A percentile compares a stretch with the other conserved stretches of the same genome.
Conservation (phyloP, 2,888 invertebrate genomes). For the Argyra leucocephala region DNA sequence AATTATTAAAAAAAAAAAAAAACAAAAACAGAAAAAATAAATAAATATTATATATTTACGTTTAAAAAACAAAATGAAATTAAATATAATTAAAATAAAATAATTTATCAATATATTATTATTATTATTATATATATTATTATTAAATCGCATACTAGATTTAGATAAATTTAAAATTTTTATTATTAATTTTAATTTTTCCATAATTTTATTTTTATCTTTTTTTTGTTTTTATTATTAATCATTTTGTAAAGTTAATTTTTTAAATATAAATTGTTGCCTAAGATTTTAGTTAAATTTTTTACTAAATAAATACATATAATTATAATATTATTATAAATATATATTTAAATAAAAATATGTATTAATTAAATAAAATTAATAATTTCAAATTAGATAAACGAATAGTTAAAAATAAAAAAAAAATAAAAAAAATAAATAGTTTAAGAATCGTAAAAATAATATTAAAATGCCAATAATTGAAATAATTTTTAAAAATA, state of each 20-base stretch:
- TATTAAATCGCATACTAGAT: not conserved
- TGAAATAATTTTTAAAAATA: not conserved
- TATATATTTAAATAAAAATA: too few species aligned
- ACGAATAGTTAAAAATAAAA: not conserved
- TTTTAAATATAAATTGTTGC: not conserved
- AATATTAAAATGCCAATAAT: too few species aligned
- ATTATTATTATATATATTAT: not conserved
- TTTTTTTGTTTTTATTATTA: not conserved
- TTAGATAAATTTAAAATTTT: not conserved
- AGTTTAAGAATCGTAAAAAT: too few species aligned
- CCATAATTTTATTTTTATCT: not conserved
- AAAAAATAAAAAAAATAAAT: not conserved
- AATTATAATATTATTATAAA: too few species aligned
- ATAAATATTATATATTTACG: too few species aligned
- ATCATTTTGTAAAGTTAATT: not conserved
- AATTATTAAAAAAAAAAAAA: too few species aligned
- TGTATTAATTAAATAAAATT: too few species aligned
- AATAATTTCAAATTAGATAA: not conserved
- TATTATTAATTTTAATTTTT: not conserved
- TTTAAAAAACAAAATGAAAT: too few species aligned
- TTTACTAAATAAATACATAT: too few species aligned
- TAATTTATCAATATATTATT: not conserved
- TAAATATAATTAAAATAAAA: too few species aligned
- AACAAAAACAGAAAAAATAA: too few species aligned
- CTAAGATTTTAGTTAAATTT: slow-evolving; percentile 6